Conservation (phyloP, 2,888 invertebrate genomes). For the Trachelus iudaicus region DNA sequence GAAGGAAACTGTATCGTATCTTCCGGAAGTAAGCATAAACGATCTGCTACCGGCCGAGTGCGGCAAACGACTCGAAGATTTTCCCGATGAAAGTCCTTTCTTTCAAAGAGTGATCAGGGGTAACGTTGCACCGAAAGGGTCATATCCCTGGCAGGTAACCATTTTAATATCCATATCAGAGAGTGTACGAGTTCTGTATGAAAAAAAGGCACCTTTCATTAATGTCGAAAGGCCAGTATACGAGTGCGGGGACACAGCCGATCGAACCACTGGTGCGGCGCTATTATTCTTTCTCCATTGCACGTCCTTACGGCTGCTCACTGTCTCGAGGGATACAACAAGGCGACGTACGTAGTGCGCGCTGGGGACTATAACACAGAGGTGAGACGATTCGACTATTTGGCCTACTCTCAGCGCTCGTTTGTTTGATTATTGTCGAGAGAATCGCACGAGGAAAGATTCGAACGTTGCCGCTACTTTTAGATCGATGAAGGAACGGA, state of each 20-base stretch:
- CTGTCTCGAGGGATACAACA: conserved; percentile 76
- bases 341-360: conserved; percentile 75
- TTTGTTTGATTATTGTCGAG: too few relatives aligned
- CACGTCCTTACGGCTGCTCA: conserved; percentile 80
- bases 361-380: conserved; percentile 81
- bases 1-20: conserved; percentile 18
- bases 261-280: conserved; percentile 80
- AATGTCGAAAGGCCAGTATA: conserved; percentile 70
- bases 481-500: conserved; percentile 74
- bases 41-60: conserved; percentile 65
- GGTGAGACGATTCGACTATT: conserved; percentile 57
- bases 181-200: too few relatives aligned
- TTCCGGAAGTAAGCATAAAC: conserved; percentile 37
- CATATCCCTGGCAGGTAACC: conserved; percentile 81
- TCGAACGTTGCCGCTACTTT: not conserved
- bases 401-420: too few relatives aligned
- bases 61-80: conserved; percentile 68
- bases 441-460: not conserved
- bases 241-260: conserved; percentile 70
- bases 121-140: conserved; percentile 71
- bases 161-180: not conserved
- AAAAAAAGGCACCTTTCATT: too few relatives aligned
- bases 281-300: conserved; percentile 73
- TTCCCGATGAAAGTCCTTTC: conserved; percentile 63
- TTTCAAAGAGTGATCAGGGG: conserved; percentile 74